These are phyloP conservation scores for Macrotus californicus DNA, from an alignment of 2,113 vertebrate species.

Conservation along the genomic window DNA sequence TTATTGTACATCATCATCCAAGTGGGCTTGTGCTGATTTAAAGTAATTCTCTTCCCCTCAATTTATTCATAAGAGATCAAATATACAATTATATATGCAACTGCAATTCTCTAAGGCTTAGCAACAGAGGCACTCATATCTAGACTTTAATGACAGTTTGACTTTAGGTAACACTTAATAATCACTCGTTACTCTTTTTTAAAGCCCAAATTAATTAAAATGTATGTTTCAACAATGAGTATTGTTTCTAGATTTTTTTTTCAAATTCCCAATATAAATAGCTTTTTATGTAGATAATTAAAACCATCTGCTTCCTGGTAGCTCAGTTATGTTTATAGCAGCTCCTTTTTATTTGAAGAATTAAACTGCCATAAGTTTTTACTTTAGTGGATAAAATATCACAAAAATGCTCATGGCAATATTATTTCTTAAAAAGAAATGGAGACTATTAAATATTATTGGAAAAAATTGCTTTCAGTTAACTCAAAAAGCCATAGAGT, in stretches of 20 bases:
- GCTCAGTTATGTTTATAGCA: slow-evolving; percentile 74
- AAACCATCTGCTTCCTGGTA: slow-evolving; percentile 82
- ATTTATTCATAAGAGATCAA: slow-evolving; percentile 57
- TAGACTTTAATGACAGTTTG: slow-evolving; percentile 60
- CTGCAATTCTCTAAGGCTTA: neutral
- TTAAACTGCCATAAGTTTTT: slow-evolving; percentile 72
- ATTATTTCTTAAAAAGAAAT: slow-evolving; percentile 49
- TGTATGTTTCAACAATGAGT: slow-evolving; percentile 73
- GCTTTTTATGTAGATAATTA: slow-evolving; percentile 81
- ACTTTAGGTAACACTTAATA: slow-evolving; percentile 68
- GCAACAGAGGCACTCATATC: slow-evolving; percentile 24
- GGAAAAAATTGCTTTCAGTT: slow-evolving; percentile 55
- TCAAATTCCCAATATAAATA: slow-evolving; percentile 80
- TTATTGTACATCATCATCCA: neutral
- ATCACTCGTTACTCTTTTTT: slow-evolving; percentile 71
- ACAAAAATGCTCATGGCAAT: slow-evolving; percentile 48
- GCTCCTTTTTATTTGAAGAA: slow-evolving; percentile 69
- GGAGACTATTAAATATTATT: slow-evolving; percentile 60
- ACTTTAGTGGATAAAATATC: slow-evolving; percentile 63
- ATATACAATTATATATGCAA: slow-evolving; percentile 40
- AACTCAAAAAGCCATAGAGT: slow-evolving; percentile 25
- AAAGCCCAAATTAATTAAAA: slow-evolving; percentile 79
- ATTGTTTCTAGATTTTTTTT: slow-evolving; percentile 79
- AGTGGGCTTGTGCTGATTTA: slow-evolving; percentile 1
- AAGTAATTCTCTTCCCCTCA: slow-evolving; percentile 29